These are phyloP conservation scores for Chamaetylas fuelleborni DNA, from an alignment of 2,113 vertebrate genomes.

Conservation along the genomic window DNA sequence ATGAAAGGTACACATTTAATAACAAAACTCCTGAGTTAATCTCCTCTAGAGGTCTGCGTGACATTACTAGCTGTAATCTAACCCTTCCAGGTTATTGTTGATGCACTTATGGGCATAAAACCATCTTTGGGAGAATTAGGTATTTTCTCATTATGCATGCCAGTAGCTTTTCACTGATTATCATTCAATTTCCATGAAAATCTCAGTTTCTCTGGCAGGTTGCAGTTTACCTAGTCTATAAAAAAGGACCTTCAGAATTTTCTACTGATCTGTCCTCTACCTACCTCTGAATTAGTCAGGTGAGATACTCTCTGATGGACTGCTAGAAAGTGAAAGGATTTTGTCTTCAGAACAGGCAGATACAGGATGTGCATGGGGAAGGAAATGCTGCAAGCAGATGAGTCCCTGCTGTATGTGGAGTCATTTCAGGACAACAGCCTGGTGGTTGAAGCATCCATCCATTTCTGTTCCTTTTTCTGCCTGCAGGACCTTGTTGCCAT, in stretches of 20 bases:
- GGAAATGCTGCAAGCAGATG: not conserved
- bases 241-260: not conserved
- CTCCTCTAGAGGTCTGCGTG: constrained; percentile 70
- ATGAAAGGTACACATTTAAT: constrained; percentile 59
- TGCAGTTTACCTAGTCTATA: not conserved
- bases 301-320: not conserved
- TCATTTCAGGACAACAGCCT: not conserved
- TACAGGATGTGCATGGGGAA: not conserved
- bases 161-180: constrained; percentile 63
- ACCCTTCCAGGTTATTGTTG: constrained; percentile 68
- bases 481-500: not conserved
- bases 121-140: constrained; percentile 80
- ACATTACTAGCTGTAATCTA: constrained; percentile 73
- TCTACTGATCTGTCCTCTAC: not conserved
- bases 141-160: constrained; percentile 74
- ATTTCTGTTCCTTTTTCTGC: not conserved
- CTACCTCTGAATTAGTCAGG: not conserved
- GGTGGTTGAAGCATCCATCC: not conserved
- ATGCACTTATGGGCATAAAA: constrained; percentile 71
- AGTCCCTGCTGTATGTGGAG: not conserved
- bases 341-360: not conserved
- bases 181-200: constrained; percentile 76
- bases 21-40: constrained; percentile 74
- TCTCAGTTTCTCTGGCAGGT: constrained; percentile 29
- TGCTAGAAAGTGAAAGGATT: not conserved